Evolutionary conservation across 2,113 vertebrate genomes (phyloP).

Genomic region (Calypte anna): DNA sequence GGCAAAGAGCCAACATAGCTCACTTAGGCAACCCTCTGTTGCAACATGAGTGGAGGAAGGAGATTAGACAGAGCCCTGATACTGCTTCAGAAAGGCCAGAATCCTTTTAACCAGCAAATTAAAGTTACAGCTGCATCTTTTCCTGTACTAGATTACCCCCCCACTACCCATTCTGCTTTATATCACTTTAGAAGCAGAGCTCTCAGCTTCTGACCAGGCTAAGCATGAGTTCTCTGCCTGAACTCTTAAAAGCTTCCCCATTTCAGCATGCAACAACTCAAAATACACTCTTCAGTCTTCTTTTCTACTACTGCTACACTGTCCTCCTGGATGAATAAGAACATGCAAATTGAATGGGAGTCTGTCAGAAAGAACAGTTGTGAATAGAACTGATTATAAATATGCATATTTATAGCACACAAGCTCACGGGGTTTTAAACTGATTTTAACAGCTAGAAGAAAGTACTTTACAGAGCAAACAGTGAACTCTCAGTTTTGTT

Average conservation of each 20-base stretch:
- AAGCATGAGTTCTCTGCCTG: not conserved
- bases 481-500: not conserved
- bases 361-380: not conserved
- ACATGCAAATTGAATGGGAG: not conserved
- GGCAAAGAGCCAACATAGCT: conserved; percentile 62
- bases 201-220: not conserved
- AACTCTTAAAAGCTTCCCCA: not conserved
- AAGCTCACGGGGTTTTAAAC: not conserved
- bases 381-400: not conserved
- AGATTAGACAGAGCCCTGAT: conserved; percentile 44
- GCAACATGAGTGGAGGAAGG: conserved; percentile 56
- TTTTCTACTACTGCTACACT: not conserved
- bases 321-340: not conserved
- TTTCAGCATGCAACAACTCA: not conserved
- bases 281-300: not conserved
- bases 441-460: not conserved
- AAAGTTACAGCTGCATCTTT: conserved; percentile 27
- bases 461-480: not conserved
- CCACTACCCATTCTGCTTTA: not conserved
- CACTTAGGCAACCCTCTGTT: conserved; percentile 57
- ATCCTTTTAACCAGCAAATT: conserved; percentile 39
- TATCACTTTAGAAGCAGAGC: not conserved
- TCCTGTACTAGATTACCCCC: not conserved
- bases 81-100: conserved; percentile 37
- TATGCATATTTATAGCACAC: not conserved